Conservation (phyloP, 2,797 vertebrate species). For the Lutjanus campechanus region DNA sequence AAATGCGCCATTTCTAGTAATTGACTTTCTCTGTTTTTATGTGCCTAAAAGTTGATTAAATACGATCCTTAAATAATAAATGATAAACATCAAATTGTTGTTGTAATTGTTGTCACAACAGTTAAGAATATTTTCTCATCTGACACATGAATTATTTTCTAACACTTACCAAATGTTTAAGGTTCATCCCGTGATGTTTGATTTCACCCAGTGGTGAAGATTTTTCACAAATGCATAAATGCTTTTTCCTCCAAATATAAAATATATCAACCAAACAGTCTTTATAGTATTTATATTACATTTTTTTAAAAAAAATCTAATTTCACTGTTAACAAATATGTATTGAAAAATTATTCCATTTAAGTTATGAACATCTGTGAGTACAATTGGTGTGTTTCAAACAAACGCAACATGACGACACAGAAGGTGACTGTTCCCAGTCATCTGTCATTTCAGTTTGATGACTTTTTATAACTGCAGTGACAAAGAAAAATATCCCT, state of each 20-base stretch:
- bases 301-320: background rate
- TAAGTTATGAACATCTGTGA: background rate
- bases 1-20: background rate
- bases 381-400: background rate
- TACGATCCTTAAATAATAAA: background rate
- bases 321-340: no score
- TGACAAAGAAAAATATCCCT: background rate
- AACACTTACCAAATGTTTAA: background rate
- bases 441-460: no score
- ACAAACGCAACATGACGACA: background rate
- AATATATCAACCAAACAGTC: background rate
- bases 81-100: no score
- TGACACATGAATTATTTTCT: background rate
- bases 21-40: background rate
- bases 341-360: background rate
- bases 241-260: background rate
- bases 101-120: no score
- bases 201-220: background rate
- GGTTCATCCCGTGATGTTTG: background rate
- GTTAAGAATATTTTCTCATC: background rate
- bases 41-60: background rate
- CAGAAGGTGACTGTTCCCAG: background rate
- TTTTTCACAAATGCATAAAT: background rate
- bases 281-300: background rate
- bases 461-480: background rate